Evolutionary conservation across 64 coral and sea anemone species (phyloP).

Genomic region (Catalaphyllia jardinei): DNA sequence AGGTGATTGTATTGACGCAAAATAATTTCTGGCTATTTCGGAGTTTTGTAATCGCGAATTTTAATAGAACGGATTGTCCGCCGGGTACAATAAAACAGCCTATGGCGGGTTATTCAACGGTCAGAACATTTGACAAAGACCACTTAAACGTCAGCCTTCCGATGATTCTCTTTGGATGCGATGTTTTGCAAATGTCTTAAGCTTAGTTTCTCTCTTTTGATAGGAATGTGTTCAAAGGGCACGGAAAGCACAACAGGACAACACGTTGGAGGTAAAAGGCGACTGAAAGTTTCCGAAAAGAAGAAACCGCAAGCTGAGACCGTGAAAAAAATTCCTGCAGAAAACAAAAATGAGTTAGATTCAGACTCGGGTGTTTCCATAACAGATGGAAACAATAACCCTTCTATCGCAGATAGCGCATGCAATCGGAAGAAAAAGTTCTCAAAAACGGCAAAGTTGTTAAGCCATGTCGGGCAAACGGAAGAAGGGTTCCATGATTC

Average conservation of each 20-base stretch:
- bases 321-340: neutral
- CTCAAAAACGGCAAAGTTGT: slow-evolving; percentile 1
- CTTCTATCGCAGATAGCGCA: neutral
- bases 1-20: too few species aligned
- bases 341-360: neutral
- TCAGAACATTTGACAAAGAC: too few species aligned
- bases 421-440: slow-evolving; percentile 11
- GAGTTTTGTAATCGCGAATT: too few species aligned
- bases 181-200: neutral
- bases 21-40: too few species aligned
- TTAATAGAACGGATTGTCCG: too few species aligned
- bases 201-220: neutral
- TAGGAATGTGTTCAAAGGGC: neutral
- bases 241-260: neutral
- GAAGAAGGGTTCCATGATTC: slow-evolving; percentile 4
- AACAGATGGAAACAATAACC: neutral
- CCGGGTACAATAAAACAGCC: too few species aligned
- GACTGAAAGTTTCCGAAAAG: neutral
- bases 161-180: too few species aligned
- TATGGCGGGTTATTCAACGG: too few species aligned
- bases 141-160: too few species aligned
- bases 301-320: neutral
- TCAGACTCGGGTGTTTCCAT: neutral
- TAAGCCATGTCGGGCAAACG: neutral
- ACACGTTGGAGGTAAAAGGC: neutral